A percentile compares a stretch with the other conserved stretches of the same genome.
phyloP scores from a whole-genome alignment of 2,888 invertebrate species.

The Drosophila mimica region DNA sequence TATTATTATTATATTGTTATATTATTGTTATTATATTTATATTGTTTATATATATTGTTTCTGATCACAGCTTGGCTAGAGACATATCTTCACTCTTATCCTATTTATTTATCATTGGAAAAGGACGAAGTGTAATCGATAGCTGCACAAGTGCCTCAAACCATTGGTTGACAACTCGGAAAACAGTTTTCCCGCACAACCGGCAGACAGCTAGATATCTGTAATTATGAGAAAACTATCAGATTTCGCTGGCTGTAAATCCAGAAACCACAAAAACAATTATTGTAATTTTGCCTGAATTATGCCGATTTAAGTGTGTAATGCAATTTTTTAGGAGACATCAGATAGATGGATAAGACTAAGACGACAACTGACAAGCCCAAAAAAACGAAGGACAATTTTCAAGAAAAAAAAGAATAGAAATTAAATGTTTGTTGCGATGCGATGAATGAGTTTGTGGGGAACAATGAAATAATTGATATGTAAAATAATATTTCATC shows the following conservation, averaged over 20 bases:
- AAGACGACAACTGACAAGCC: constrained; percentile 41
- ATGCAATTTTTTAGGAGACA: constrained; percentile 60
- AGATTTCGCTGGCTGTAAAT: constrained; percentile 51
- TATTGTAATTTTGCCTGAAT: constrained; percentile 39
- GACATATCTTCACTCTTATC: constrained; percentile 1
- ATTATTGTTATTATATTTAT: no score
- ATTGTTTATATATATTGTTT: no score
- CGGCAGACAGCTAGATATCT: constrained; percentile 39
- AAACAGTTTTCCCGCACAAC: constrained; percentile 55
- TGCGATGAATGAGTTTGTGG: background rate
- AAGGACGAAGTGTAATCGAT: constrained; percentile 53
- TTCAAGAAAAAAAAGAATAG: constrained; percentile 30
- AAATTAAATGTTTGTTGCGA: constrained; percentile 14
- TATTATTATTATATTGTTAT: no score
- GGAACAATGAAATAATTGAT: constrained; percentile 84
- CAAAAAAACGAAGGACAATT: constrained; percentile 23
- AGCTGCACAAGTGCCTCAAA: constrained; percentile 24
- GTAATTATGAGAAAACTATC: constrained; percentile 54
- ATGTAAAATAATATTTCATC: constrained; percentile 84
- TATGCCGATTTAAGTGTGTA: constrained; percentile 37
- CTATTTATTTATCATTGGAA: constrained; percentile 10
- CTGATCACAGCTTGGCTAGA: background rate
- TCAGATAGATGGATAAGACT: background rate
- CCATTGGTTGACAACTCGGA: constrained; percentile 30
- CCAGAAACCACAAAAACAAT: constrained; percentile 36